phyloP scores from a whole-genome alignment of 1,140 invertebrate genomes.

The Drosophila obscura region DNA sequence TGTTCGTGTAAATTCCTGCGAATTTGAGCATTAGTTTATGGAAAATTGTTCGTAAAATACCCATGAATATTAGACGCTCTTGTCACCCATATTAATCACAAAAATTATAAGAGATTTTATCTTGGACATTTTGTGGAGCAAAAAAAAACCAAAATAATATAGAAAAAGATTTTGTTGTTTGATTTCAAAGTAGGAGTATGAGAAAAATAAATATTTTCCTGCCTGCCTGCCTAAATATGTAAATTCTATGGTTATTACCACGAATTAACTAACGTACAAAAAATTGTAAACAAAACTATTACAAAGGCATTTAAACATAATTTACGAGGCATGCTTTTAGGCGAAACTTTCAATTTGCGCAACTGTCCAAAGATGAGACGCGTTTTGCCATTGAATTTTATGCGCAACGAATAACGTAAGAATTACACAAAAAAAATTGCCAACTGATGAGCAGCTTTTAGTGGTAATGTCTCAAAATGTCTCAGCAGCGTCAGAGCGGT shows the following conservation, averaged over 20 bases:
- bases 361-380: slow-evolving; percentile 5
- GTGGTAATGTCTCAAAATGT: slow-evolving; percentile 61
- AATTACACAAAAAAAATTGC: slow-evolving; percentile 63
- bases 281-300: slow-evolving; percentile 75
- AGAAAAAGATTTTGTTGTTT: too few relatives aligned
- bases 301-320: slow-evolving; percentile 55
- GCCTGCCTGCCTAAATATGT: background rate
- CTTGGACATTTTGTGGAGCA: too few relatives aligned
- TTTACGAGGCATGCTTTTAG: slow-evolving; percentile 74
- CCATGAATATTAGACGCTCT: too few relatives aligned
- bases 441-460: slow-evolving; percentile 75
- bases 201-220: too few relatives aligned
- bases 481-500: slow-evolving; percentile 1
- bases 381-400: slow-evolving; percentile 64
- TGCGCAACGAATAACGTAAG: slow-evolving; percentile 43
- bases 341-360: slow-evolving; percentile 46
- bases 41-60: too few relatives aligned
- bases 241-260: slow-evolving; percentile 17
- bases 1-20: too few relatives aligned
- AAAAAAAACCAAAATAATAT: too few relatives aligned
- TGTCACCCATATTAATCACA: too few relatives aligned
- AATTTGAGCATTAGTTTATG: too few relatives aligned
- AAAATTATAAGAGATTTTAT: too few relatives aligned
- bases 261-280: background rate
- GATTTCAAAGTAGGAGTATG: too few relatives aligned